Conservation (phyloP, 2,113 vertebrate genomes). For the Proteles cristata region DNA sequence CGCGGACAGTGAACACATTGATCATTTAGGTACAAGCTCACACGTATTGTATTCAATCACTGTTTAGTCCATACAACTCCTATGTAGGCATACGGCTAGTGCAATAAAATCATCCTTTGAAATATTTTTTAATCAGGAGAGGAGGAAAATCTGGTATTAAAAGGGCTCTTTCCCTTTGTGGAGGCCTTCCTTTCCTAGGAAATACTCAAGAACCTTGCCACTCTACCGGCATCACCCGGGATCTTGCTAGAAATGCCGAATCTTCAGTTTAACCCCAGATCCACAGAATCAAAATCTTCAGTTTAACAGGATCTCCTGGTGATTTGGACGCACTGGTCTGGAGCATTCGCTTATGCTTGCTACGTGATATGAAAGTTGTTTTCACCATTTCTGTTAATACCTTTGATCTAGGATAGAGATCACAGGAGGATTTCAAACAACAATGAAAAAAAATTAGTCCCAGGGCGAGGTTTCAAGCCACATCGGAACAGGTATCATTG, state of each 20-base stretch:
- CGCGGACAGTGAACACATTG: fast-evolving
- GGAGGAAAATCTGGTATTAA: background rate
- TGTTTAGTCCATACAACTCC: background rate
- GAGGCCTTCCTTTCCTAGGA: background rate
- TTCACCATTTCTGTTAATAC: background rate
- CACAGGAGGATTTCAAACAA: slow-evolving; percentile 9
- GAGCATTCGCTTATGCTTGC: background rate
- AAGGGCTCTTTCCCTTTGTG: background rate
- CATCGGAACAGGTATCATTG: background rate
- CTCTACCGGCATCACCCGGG: background rate
- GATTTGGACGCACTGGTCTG: too few species aligned
- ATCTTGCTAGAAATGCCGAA: background rate
- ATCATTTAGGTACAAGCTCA: background rate
- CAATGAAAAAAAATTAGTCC: background rate
- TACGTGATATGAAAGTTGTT: background rate
- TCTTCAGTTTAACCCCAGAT: background rate
- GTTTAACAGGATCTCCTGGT: background rate
- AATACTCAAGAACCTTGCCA: background rate
- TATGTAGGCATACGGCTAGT: fast-evolving
- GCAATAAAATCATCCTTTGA: background rate
- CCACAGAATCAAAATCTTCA: background rate
- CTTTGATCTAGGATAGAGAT: slow-evolving; percentile 17
- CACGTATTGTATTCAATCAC: too few species aligned
- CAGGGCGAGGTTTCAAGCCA: background rate
- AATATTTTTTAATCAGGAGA: background rate